Percentiles rank a stretch among this genome's conserved stretches.
These are phyloP conservation scores for Agriopis aurantiaria DNA, from an alignment of 2,888 invertebrate genomes.

Conservation along the genomic window DNA sequence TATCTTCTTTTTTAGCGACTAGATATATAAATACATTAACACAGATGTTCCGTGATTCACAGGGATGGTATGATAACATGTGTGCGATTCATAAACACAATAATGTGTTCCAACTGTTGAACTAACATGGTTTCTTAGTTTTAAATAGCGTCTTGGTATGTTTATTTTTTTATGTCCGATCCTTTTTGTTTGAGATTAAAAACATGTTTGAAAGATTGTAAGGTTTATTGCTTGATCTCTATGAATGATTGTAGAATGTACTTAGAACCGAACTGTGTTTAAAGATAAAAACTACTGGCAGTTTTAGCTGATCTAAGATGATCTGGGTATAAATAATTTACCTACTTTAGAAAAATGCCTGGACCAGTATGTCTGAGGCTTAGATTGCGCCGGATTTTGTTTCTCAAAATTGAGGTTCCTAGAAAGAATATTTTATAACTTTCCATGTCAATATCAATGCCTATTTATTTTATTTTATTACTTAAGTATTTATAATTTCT, in stretches of 20 bases:
- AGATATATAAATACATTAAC: conserved; percentile 28
- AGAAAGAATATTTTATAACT: not conserved
- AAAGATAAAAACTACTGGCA: not conserved
- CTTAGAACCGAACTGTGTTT: not conserved
- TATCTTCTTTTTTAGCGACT: conserved; percentile 22
- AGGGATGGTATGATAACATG: conserved; percentile 56
- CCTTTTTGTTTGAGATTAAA: conserved; percentile 30
- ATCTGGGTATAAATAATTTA: not conserved
- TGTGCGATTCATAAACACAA: conserved; percentile 63
- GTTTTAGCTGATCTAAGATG: not conserved
- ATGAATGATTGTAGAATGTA: not conserved
- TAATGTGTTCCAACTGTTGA: conserved; percentile 46
- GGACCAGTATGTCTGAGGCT: not conserved
- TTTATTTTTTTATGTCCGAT: conserved; percentile 59
- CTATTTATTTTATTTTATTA: no score
- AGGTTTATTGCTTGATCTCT: not conserved
- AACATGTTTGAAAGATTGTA: conserved; percentile 20
- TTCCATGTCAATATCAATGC: not conserved
- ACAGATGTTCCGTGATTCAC: conserved; percentile 70
- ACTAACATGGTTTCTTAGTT: conserved; percentile 47
- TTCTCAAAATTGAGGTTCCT: not conserved
- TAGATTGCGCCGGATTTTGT: not conserved
- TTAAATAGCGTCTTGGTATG: conserved; percentile 59
- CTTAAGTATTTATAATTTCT: no score
- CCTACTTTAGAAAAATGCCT: not conserved